Evolutionary conservation across 2,888 invertebrate species (phyloP), one percentile per base, ranked within the genome.

Genomic region (Amblyjoppa fuscipennis): DNA sequence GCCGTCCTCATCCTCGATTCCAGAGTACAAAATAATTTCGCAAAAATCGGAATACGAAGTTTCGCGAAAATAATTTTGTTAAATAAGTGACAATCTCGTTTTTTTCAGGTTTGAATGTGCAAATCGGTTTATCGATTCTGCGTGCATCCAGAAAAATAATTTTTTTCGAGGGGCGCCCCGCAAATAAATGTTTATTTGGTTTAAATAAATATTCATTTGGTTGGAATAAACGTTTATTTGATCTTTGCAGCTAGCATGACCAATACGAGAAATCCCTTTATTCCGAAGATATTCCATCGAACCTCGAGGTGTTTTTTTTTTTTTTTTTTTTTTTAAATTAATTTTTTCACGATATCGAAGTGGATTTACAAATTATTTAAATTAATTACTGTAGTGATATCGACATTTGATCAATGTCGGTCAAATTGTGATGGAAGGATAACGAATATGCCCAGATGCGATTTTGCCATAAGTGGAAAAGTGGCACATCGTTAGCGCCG

Each of bases 211-310:
- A 20, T 20, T 20, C 20, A 20, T 20, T 20, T 20, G 20, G 20
- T 20, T 20, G 20, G 20, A 20, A 20, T 20, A 20, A 20, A 20
- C 20, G 20, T 20, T 20, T 20, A 20, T 20, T 20, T 20, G 20
- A 20, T 20, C 28, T 68, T 68, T 38, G 68, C 66, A 25, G 68
- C 53, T 68, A 64, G 77, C 77, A 56, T 68, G 68, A 77, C 53
- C 77, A 53, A 77, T 68, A 77, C 77, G 77, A n/a, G 68, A 77
- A 77, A 77, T 77, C 77, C 56, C 77, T 68, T 77, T 77, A 68
- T 77, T 77, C 68, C 66, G 13, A 68, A 53, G 38, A 66, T 56
- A 76, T 76, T 68, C 68, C 77, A 76, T 6, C 61, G 76, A 25
- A 51, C 31, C 34, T 51, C 64, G 45, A 61, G 64, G 11, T 66